phyloP scores from a whole-genome alignment of 2,113 vertebrate genomes.

The Rhinichthys klamathensis region DNA sequence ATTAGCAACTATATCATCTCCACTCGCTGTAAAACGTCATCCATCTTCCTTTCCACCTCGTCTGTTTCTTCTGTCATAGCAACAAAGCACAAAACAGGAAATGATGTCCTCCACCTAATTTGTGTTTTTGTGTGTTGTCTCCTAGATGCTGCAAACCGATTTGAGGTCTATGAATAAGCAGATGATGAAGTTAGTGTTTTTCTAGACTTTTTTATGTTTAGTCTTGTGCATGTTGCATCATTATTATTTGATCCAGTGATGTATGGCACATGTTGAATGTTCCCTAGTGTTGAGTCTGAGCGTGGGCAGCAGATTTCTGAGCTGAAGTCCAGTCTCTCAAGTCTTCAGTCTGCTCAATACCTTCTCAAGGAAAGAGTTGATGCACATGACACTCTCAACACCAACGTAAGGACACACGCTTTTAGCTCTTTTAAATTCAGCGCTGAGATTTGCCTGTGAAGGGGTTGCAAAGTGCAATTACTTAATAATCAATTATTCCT shows the following conservation, averaged over 20 bases:
- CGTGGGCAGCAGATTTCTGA: conserved; percentile 40
- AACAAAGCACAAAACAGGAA: conserved; percentile 44
- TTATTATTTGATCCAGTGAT: not conserved
- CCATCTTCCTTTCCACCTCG: not conserved
- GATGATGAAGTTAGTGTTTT: conserved; percentile 34
- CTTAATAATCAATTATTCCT: not conserved
- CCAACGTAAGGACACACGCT: conserved; percentile 19
- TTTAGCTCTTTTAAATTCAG: not conserved
- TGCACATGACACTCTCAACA: conserved; percentile 41
- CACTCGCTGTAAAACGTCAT: not conserved
- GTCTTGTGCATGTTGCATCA: not conserved
- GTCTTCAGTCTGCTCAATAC: conserved; percentile 28
- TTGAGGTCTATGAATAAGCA: conserved; percentile 30
- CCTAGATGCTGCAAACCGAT: conserved; percentile 36
- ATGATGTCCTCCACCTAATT: not conserved
- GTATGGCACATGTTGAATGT: not conserved
- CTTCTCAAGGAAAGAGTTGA: conserved; percentile 40
- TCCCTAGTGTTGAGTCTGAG: conserved; percentile 35
- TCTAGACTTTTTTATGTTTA: not conserved
- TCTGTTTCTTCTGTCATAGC: conserved; percentile 30
- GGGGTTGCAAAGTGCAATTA: not conserved
- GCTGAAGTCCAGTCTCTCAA: conserved; percentile 41
- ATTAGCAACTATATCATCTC: no score
- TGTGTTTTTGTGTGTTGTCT: conserved; percentile 33
- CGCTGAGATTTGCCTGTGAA: not conserved